Conservation (phyloP, 2,888 invertebrate species). For the Ochropleura plecta region DNA sequence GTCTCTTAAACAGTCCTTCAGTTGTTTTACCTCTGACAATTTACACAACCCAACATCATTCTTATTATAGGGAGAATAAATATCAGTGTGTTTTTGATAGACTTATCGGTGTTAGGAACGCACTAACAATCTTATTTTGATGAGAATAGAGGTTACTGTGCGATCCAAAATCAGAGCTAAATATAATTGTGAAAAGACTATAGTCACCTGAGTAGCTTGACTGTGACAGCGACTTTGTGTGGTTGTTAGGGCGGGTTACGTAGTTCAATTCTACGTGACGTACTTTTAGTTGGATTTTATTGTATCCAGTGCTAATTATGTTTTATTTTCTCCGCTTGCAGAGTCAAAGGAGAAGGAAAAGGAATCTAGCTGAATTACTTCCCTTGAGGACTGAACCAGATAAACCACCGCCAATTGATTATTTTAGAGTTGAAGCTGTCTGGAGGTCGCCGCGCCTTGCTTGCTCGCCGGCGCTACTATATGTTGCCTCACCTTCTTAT, state of each 20-base stretch:
- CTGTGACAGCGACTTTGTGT: not conserved
- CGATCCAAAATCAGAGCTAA: not conserved
- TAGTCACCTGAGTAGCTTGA: not conserved
- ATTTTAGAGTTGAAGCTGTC: slow-evolving; percentile 86
- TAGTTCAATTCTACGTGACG: not conserved
- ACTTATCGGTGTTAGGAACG: not conserved
- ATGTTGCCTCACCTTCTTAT: slow-evolving; percentile 85
- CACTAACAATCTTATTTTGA: not conserved
- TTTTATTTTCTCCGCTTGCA: slow-evolving; percentile 78
- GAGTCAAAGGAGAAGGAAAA: slow-evolving; percentile 93
- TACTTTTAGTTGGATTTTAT: not conserved
- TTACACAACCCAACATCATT: not conserved
- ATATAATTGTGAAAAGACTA: not conserved
- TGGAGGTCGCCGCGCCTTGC: slow-evolving; percentile 68
- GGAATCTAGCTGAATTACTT: slow-evolving; percentile 92
- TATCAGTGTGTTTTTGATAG: not conserved
- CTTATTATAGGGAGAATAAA: not conserved
- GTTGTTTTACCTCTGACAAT: not conserved
- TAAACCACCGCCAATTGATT: slow-evolving; percentile 90
- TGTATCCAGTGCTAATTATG: slow-evolving; percentile 11
- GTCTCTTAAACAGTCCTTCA: not conserved
- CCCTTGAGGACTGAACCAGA: slow-evolving; percentile 85
- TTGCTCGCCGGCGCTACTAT: slow-evolving; percentile 71
- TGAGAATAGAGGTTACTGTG: not conserved
- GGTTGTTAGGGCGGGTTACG: not conserved